Evolutionary conservation across 2,888 invertebrate species (phyloP).

Genomic region (Apotomis turbidana): DNA sequence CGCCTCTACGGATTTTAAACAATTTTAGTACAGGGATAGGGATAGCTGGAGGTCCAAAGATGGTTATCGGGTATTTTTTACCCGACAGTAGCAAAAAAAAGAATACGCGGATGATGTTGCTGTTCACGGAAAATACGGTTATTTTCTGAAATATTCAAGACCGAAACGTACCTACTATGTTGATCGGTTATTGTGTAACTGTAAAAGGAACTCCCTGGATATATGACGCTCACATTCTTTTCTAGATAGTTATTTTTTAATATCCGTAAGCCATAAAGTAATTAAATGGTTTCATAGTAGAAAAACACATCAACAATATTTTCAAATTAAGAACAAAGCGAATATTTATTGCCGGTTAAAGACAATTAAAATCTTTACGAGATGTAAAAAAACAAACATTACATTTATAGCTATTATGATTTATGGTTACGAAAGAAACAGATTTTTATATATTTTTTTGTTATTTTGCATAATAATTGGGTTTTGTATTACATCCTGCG

Average conservation of each 20-base stretch:
- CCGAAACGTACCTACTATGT: background rate
- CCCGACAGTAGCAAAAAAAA: too few species aligned
- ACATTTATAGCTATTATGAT: slow-evolving; percentile 24
- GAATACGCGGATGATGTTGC: too few species aligned
- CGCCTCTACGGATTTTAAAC: too few species aligned
- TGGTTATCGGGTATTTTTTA: too few species aligned
- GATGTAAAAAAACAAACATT: slow-evolving; percentile 23
- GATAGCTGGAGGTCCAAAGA: too few species aligned
- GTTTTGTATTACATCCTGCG: slow-evolving; percentile 29
- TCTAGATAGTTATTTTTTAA: background rate
- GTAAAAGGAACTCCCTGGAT: slow-evolving; percentile 14
- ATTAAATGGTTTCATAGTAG: too few species aligned
- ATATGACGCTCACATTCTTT: background rate
- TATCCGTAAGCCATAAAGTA: slow-evolving; percentile 17
- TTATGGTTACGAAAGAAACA: slow-evolving; percentile 16
- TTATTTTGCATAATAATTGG: slow-evolving; percentile 36
- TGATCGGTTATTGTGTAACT: background rate
- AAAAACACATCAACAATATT: background rate
- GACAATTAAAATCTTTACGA: slow-evolving; percentile 15
- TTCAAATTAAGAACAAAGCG: slow-evolving; percentile 8
- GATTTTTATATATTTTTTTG: slow-evolving; percentile 19
- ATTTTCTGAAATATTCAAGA: too few species aligned
- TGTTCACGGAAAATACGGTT: too few species aligned
- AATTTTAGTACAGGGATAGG: too few species aligned
- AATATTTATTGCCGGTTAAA: slow-evolving; percentile 8